These are phyloP conservation scores for Chloroceryle inda DNA, from an alignment of 2,797 vertebrate species.

Conservation along the genomic window DNA sequence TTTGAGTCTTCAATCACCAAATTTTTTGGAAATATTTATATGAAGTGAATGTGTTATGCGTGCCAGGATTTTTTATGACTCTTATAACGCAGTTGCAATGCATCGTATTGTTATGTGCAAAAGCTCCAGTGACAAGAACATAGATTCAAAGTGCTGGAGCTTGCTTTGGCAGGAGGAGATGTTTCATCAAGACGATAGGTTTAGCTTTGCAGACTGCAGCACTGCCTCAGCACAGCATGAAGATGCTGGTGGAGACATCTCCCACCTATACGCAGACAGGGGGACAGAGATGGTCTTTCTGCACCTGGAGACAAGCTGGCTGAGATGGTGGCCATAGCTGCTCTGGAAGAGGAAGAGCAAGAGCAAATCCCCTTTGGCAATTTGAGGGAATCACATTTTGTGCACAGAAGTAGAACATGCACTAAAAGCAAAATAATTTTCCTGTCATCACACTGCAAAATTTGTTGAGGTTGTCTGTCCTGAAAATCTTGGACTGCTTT, in stretches of 20 bases:
- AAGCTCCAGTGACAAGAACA: background rate
- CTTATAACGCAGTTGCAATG: constrained; percentile 20
- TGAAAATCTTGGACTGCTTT: background rate
- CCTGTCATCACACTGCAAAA: background rate
- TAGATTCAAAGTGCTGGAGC: background rate
- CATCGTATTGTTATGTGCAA: background rate
- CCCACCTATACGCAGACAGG: background rate
- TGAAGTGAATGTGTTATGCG: background rate
- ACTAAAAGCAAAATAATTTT: background rate
- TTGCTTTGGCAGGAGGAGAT: constrained; percentile 25
- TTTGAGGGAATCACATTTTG: background rate
- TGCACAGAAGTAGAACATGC: background rate
- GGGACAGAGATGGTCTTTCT: rapidly evolving
- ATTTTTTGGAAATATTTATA: constrained; percentile 60
- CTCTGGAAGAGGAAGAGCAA: background rate
- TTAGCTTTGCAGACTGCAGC: background rate
- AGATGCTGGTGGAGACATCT: background rate
- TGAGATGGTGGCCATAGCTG: background rate
- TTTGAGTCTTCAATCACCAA: constrained; percentile 66
- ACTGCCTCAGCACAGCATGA: background rate
- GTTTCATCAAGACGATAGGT: background rate
- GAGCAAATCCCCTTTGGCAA: background rate
- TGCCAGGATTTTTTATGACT: constrained; percentile 49
- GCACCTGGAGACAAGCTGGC: rapidly evolving
- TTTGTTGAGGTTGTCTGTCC: background rate